Base-by-base conservation (phyloP, 2,888 invertebrate genomes). In the Diplazon laetatorius region DNA sequence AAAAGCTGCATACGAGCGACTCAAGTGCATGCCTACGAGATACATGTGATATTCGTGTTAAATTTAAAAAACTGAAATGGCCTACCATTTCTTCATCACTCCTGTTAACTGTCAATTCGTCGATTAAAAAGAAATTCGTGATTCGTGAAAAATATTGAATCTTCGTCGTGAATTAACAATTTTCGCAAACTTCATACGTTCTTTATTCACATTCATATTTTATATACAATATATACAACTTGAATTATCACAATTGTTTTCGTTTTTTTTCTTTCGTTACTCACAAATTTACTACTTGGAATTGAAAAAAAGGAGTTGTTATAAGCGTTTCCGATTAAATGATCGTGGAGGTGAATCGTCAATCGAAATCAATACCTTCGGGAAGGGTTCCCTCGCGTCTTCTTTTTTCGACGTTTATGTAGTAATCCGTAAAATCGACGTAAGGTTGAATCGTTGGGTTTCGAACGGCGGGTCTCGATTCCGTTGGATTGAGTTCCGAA, bases 381-480 rank as follows among this genome's bases (percentile, higher is more conserved):
- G 96, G 95, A 74, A 96, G 87, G 0, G 93, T 94, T 0, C 95
- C 95, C 85, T 94, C 94, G 78, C 92, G 91, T 80, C 93, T 92
- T 1, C 95, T 95, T 80, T 93, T 93, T 44, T 95, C 94, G 0
- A 96, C 93, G 87, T 95, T 95, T 76, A 93, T 93, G 84, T 94
- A 96, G 91, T 95, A 98, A 85, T 95, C 95, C 0, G 94, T 92
- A 90, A 98, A 98, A 90, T 97, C 95, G 0, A 98, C 97, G 88
- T 98, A 97, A 0, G 96, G 93, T 68, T 94, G 94, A 1, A 97
- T 95, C 86, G 93, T 93, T 20, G 94, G 93, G 86, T 96, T 94
- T 82, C 93, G 93, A 85, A 95, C 95, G 1, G 93, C 89, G 1
- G 91, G 91, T 65, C 85, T 85, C 35, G 92, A 89, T 1, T 91